Conservation (phyloP, 2,797 vertebrate species). For the Dallia pectoralis region DNA sequence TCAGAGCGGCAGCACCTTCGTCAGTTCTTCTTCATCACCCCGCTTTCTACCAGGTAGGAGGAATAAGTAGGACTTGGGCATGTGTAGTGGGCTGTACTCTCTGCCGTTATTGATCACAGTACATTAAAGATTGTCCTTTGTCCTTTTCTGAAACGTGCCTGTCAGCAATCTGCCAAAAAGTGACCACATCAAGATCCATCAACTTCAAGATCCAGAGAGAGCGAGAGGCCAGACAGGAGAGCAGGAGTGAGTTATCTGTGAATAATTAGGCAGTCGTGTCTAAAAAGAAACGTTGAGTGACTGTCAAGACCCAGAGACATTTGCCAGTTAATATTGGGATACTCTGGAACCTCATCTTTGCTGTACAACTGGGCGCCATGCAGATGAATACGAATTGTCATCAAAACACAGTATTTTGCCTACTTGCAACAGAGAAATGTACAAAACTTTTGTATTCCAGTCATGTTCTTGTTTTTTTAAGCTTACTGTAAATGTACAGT, state of each 20-base stretch:
- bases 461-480: background rate
- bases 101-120: background rate
- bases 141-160: background rate
- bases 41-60: conserved; percentile 63
- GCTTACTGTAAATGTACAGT: background rate
- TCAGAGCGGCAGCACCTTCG: conserved; percentile 66
- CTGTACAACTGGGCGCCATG: background rate
- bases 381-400: background rate
- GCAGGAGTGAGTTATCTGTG: background rate
- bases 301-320: background rate
- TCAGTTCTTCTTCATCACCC: conserved; percentile 70
- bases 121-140: background rate
- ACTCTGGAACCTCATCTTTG: background rate
- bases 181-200: conserved; percentile 47
- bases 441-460: no score
- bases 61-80: background rate
- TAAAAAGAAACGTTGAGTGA: background rate
- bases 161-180: conserved; percentile 49
- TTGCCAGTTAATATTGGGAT: background rate
- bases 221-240: conserved; percentile 9
- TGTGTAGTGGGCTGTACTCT: background rate
- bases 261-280: background rate
- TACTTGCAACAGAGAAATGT: no score
- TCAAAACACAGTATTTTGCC: background rate
- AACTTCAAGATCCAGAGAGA: conserved; percentile 51